Conservation (phyloP, 92 coral and sea anemone species). For the Phenganax marumi region DNA sequence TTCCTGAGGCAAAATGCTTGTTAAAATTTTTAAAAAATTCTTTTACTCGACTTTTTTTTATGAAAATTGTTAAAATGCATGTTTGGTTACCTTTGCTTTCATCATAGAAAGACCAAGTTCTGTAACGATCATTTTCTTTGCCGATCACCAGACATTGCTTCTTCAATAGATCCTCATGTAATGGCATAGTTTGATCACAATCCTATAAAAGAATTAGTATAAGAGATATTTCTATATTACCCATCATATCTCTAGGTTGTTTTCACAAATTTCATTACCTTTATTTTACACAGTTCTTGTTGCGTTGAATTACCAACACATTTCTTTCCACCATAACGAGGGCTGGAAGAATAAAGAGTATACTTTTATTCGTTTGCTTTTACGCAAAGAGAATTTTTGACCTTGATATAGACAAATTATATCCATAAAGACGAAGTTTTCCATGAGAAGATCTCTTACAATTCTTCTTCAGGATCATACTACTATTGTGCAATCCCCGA, state of each 20-base stretch:
- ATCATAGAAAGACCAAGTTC: slow-evolving; percentile 64
- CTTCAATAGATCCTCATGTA: slow-evolving; percentile 49
- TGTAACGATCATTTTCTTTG: slow-evolving; percentile 28
- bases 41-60: too few species aligned
- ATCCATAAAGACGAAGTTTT: too few species aligned
- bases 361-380: not conserved
- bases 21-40: too few species aligned
- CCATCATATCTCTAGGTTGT: too few species aligned
- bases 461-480: too few species aligned
- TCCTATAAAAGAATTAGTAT: not conserved
- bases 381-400: not conserved
- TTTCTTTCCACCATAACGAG: slow-evolving; percentile 46
- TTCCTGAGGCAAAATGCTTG: too few species aligned
- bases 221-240: too few species aligned
- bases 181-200: slow-evolving; percentile 28
- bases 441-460: too few species aligned
- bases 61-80: too few species aligned
- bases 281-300: slow-evolving; percentile 41
- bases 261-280: slow-evolving; percentile 32
- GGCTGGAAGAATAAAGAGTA: slow-evolving; percentile 32
- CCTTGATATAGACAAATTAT: too few species aligned
- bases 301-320: slow-evolving; percentile 46
- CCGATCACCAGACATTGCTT: slow-evolving; percentile 53
- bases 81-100: slow-evolving; percentile 51
- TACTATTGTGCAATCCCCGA: too few species aligned